Conservation (phyloP, 2,797 vertebrate species). For the Tangara arthus region DNA sequence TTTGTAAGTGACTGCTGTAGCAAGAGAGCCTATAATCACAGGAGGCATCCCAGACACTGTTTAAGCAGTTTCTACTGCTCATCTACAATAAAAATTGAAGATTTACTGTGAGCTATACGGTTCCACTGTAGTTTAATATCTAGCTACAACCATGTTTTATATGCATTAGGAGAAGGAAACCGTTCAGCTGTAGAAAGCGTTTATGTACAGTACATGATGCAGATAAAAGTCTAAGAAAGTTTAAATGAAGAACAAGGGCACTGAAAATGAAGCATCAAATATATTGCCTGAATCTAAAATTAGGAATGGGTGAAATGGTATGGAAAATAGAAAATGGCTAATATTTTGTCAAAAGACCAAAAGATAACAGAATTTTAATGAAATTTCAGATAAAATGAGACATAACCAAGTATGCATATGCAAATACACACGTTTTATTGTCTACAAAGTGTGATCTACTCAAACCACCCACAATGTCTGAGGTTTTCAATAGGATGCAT, state of each 20-base stretch:
- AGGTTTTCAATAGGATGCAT: not conserved
- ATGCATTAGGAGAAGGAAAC: constrained; percentile 67
- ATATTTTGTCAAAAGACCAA: constrained; percentile 29
- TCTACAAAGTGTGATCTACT: not conserved
- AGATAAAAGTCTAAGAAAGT: constrained; percentile 66
- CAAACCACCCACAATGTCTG: not conserved
- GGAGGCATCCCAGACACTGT: constrained; percentile 40
- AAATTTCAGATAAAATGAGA: constrained; percentile 30
- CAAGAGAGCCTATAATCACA: constrained; percentile 43
- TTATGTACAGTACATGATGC: constrained; percentile 69
- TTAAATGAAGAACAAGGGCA: constrained; percentile 68
- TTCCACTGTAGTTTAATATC: constrained; percentile 70
- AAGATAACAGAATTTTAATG: constrained; percentile 39
- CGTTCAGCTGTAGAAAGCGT: constrained; percentile 59
- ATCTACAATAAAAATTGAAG: constrained; percentile 52
- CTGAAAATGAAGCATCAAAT: constrained; percentile 60
- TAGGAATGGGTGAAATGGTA: constrained; percentile 39
- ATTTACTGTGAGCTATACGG: constrained; percentile 59
- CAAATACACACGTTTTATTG: not conserved
- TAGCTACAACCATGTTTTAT: constrained; percentile 65
- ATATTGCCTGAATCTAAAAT: constrained; percentile 58
- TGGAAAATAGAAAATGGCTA: constrained; percentile 34
- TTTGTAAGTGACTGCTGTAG: constrained; percentile 55
- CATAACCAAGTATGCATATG: not conserved
- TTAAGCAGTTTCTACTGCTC: constrained; percentile 46